Base-by-base conservation (phyloP, 2,888 invertebrate species). In the Dexiosoma caninum region DNA sequence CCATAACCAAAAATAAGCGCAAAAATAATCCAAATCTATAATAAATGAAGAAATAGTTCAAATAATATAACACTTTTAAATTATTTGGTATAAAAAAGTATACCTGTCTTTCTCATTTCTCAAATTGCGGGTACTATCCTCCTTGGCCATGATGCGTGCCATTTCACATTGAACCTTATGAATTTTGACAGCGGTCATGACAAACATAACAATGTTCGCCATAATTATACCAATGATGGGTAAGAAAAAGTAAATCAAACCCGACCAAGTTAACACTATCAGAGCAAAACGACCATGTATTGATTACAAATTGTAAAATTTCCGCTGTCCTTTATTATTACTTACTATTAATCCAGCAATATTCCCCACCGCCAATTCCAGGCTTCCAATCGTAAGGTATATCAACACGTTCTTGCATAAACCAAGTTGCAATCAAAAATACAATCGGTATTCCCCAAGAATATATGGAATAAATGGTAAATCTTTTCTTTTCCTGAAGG, bases 1-100 rank as follows among this genome's bases (percentile, higher is more conserved):
- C 96, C 95, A 96, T 96, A 27, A 96, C 95, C 84, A 96, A 91
- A 87, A 96, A 94, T 40, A 96, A 90, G 86, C 96, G 95, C 85
- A 96, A 86, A 87, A 96, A 96, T 2, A 96, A 91, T 30, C 93
- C 94, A 88, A 95, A 95, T 90, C 96, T 96, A 19, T 37, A 75
- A 59, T 46, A 62, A 12, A 6, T 46, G 71, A 57, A 35, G 8
- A 32, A n/a, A 32, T 21, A 42, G 0, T 51, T 6, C 30, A 46
- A 19, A 14, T 27, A 10, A 23, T 51, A n/a, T 14, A 37, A 7
- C 40, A 59, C 0, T 21, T 2, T 42, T 16, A 16, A 16, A 12
- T 23, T 12, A 30, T 35, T 55, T 21, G n/a, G n/a, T 1, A 23
- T 27, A 3, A 44, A 0, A 46, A n/a, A 40, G 10, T 16, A 2